A percentile compares a stretch with the other conserved stretches of the same genome.
Evolutionary conservation across 1,140 invertebrate genomes (phyloP).

Genomic region (Ostrea edulis): DNA sequence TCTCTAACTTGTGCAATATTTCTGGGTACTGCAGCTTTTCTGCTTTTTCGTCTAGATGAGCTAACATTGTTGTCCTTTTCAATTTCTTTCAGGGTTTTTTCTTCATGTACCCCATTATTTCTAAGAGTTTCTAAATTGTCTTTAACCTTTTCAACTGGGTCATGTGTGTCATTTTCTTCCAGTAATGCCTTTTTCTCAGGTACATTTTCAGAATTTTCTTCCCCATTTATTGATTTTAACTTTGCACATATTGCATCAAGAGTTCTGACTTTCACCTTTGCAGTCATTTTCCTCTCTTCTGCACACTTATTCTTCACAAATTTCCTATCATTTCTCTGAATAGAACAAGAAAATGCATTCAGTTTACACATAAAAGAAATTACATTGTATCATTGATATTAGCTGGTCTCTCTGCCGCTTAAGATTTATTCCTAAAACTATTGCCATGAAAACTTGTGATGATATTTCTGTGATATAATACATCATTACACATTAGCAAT

Average conservation of each 20-base stretch:
- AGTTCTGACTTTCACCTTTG: constrained; percentile 60
- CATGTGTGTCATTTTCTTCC: not conserved
- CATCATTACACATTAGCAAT: not conserved
- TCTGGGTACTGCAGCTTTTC: constrained; percentile 65
- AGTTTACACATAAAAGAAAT: not conserved
- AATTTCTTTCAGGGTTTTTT: not conserved
- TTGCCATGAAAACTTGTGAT: not conserved
- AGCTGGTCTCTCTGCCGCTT: not conserved
- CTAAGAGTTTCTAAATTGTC: not conserved
- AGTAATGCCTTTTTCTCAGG: not conserved
- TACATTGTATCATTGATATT: not conserved
- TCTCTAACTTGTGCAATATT: constrained; percentile 65
- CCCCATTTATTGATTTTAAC: constrained; percentile 63
- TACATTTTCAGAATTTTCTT: constrained; percentile 1
- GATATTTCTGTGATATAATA: not conserved
- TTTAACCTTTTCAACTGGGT: not conserved
- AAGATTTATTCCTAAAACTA: not conserved
- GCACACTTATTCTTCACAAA: not conserved
- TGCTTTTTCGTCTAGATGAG: constrained; percentile 58
- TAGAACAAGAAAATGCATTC: not conserved
- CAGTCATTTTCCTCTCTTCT: constrained; percentile 28
- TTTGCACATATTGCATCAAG: constrained; percentile 76
- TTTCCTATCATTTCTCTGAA: not conserved
- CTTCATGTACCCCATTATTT: not conserved
- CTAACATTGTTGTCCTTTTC: not conserved